Conservation (phyloP, 2,113 vertebrate genomes). For the Bos javanicus region DNA sequence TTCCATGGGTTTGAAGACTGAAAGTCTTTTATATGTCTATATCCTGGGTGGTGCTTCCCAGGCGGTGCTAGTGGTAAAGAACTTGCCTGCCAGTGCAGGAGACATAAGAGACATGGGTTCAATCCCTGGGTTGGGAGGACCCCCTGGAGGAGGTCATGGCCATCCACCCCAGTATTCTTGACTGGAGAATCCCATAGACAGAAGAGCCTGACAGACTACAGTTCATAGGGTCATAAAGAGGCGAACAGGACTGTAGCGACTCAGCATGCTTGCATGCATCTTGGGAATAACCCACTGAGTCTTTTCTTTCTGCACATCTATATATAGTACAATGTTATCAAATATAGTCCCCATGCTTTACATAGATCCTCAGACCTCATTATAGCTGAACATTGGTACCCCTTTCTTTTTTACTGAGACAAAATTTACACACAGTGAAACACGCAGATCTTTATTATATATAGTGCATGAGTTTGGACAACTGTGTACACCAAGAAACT, state of each 20-base stretch:
- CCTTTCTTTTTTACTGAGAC: not conserved
- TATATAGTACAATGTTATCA: not conserved
- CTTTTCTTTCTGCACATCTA: not conserved
- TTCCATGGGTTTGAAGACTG: not conserved
- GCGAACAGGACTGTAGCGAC: accelerated
- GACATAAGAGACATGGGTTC: not conserved
- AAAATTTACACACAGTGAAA: not conserved
- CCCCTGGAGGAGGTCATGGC: not conserved
- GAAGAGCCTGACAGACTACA: not conserved
- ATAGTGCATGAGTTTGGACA: not conserved
- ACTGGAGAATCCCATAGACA: not conserved
- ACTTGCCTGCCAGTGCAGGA: not conserved
- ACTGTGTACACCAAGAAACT: not conserved
- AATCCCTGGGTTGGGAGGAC: not conserved
- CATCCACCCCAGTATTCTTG: not conserved
- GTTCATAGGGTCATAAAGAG: not conserved
- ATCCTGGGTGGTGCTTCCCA: not conserved
- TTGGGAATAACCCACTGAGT: not conserved
- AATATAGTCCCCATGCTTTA: not conserved
- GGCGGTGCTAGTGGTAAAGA: not conserved
- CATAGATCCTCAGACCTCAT: not conserved
- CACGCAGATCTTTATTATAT: not conserved
- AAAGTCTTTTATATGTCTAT: not conserved
- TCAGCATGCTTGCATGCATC: not conserved
- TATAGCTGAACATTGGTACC: not conserved